Percentiles rank a stretch among this genome's conserved stretches.
Conservation (phyloP, 1,140 invertebrate species). For the Eriosoma lanigerum region DNA sequence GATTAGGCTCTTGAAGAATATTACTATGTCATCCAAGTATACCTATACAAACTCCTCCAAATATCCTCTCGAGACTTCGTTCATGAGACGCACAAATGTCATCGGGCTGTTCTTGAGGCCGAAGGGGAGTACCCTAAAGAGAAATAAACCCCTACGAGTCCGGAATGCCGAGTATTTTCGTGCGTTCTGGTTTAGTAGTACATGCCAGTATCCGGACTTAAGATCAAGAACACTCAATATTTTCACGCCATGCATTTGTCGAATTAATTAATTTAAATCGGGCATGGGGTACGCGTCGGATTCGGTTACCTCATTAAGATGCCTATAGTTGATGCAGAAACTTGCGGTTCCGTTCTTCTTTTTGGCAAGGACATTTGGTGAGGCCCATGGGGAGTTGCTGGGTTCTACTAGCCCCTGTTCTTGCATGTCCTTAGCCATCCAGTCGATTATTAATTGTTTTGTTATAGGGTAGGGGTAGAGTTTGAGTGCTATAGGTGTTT, state of each 20-base stretch:
- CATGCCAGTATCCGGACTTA: neutral
- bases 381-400: too few relatives aligned
- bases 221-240: neutral
- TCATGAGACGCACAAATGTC: conserved; percentile 58
- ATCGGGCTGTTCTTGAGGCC: conserved; percentile 58
- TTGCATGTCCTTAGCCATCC: neutral
- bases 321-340: conserved; percentile 60
- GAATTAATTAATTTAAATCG: conserved; percentile 3
- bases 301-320: neutral
- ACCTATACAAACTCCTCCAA: conserved; percentile 52
- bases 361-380: neutral
- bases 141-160: conserved; percentile 53
- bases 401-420: neutral
- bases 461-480: neutral
- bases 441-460: neutral
- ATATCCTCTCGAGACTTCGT: conserved; percentile 57
- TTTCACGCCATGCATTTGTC: neutral
- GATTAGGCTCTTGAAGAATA: conserved; percentile 13
- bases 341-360: conserved; percentile 60
- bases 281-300: conserved; percentile 10
- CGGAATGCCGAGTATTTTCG: neutral
- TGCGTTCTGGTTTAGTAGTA: neutral
- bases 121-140: conserved; percentile 56
- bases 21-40: conserved; percentile 53
- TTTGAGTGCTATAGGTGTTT: neutral